A percentile compares a stretch with the other conserved stretches of the same genome.
Conservation (phyloP, 2,888 invertebrate species). For the Amiota mariae region DNA sequence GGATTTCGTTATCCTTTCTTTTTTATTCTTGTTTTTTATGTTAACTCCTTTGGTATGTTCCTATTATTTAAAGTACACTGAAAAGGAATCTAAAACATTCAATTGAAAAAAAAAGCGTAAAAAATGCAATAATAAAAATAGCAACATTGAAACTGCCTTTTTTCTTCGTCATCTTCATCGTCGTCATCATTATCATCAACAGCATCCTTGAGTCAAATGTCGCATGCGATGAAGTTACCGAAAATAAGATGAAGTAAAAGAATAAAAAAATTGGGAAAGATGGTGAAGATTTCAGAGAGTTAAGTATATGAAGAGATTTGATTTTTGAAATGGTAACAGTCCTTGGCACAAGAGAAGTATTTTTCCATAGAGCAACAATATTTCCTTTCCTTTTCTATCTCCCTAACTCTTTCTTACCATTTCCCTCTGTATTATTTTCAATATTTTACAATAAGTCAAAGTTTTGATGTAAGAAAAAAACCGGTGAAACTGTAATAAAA, state of each 20-base stretch:
- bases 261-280: no score
- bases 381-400: no score
- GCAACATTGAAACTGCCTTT: background rate
- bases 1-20: no score
- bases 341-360: no score
- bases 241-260: no score
- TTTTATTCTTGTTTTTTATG: no score
- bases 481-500: slow-evolving; percentile 20
- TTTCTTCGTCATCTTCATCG: background rate
- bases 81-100: background rate
- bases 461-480: background rate
- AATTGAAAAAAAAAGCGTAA: background rate
- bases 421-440: no score
- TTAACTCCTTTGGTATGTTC: background rate
- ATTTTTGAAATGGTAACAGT: background rate
- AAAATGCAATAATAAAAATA: background rate
- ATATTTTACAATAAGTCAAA: no score
- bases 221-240: background rate
- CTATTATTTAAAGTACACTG: background rate
- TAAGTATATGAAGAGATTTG: background rate
- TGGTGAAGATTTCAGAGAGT: no score
- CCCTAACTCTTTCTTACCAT: no score
- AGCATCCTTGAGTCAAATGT: background rate
- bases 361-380: no score
- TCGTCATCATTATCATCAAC: background rate